A percentile compares a stretch with the other conserved stretches of the same genome.
These are phyloP conservation scores for Dinoponera quadriceps DNA, from an alignment of 1,140 invertebrate species.

Conservation along the genomic window DNA sequence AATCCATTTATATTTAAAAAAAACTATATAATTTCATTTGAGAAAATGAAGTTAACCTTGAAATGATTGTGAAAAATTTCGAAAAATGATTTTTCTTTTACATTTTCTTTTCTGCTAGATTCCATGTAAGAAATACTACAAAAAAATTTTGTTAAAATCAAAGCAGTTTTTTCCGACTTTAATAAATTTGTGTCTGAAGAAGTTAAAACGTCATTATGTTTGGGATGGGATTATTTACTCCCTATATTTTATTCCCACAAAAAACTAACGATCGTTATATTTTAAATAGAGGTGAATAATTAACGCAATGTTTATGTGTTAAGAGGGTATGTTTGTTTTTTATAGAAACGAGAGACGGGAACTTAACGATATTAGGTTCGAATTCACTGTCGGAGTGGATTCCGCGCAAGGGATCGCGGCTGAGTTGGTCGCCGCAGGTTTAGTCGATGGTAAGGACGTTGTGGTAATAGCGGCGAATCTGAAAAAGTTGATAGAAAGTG, in stretches of 20 bases:
- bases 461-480: conserved; percentile 96
- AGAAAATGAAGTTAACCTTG: too few species aligned
- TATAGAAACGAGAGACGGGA: conserved; percentile 94
- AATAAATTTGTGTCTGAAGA: too few species aligned
- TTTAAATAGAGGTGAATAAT: background rate
- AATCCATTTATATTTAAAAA: too few species aligned
- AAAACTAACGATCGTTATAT: background rate
- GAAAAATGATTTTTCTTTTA: too few species aligned
- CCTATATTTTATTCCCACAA: background rate
- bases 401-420: conserved; percentile 97
- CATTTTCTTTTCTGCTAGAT: too few species aligned
- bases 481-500: conserved; percentile 94
- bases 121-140: too few species aligned
- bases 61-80: too few species aligned
- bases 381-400: conserved; percentile 96
- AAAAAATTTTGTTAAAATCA: too few species aligned
- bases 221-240: background rate
- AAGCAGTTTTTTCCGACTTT: too few species aligned
- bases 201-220: background rate
- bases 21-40: too few species aligned
- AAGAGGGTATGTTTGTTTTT: conserved; percentile 23
- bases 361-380: conserved; percentile 98
- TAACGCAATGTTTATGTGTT: conserved; percentile 19
- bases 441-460: conserved; percentile 96
- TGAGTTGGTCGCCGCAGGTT: conserved; percentile 96